Base-by-base conservation (phyloP, 2,888 invertebrate genomes). In the Sarcophaga caerulescens region DNA sequence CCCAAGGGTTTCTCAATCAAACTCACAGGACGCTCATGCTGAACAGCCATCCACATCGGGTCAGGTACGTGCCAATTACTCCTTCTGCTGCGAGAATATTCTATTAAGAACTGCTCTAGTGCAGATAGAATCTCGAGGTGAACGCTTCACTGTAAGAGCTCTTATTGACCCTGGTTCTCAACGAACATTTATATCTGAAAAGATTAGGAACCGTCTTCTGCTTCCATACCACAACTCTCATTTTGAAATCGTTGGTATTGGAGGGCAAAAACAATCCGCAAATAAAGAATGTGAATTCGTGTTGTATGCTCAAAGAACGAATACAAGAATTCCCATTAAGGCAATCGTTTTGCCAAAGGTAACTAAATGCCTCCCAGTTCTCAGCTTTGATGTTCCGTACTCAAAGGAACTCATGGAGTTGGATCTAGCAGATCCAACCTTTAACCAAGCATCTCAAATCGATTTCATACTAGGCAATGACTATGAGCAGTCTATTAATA, bases 291-390 rank as follows among this genome's bases (percentile, higher is more conserved):
- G 35, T 59, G 71, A 71, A 10, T 25, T 71, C 11, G 17, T 17
- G 8, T 14, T 71, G 11, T 44, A 45, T 45, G 19, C 47, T 19
- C 12, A 11, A 19, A 69, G 25, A 25, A 21, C 23, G 2, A n/a
- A 17, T 14, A 70, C 52, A 45, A 60, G 23, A n/a, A 45, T 59
- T 17, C 45, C n/a, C 2, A 47, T 77, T 14, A 69, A n/a, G 11
- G 80, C 80, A 17, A 68, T 81, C 5, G 74, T 81, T 12, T 52
- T 74, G 12, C 81, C 81, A 12, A 68, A 81, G 25, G n/a, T 81
- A 21, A 81, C 73, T 2, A 73, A 73, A 14, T n/a, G 47, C 5
- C 45, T 70, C 21, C 69, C 77, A 10, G 14, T 25, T 47, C n/a
- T 23, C 44, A 69, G 62, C 17, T 78, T 45, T 25, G 59, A 21